Base-by-base conservation (phyloP, 2,797 vertebrate genomes). In the Choloepus didactylus region DNA sequence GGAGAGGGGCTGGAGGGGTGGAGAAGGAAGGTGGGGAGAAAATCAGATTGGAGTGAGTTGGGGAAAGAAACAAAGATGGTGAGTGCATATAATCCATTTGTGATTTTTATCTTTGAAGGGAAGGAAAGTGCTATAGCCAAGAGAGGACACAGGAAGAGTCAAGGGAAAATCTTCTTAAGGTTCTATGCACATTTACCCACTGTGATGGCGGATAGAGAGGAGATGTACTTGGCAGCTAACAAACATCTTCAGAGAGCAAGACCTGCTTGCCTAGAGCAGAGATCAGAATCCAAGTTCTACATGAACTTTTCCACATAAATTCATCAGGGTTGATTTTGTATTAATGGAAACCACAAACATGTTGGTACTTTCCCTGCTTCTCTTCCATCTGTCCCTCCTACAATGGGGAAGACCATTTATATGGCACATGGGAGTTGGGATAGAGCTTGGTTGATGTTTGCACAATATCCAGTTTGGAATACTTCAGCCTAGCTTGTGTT, bases 361-460 rank as follows among this genome's bases (percentile, higher is more conserved):
- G 38, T 62, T 82, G 38, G 10, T 15, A 19, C 73, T 70, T 70
- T 2, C 27, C 29, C 16, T 51, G 19, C 5, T 29, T 62, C 70
- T 81, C 44, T 49, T 62, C 38, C 25, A 0, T 49, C 9, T 11
- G 21, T 44, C 86, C 49, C 21, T 29, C 1, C n/a, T 18, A 1
- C 23, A 67, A 12, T 3, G 0, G 66, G 18, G 25, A 92, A 16
- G 38, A 46, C 59, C 1, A 0, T 56, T 21, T 21, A 5, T 31
- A 9, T 0, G 0, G 35, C 41, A 2, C 12, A 1, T 38, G 41
- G 46, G n/a, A 54, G 66, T 44, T 6, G 16, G 19, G 2, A 1
- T 14, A 23, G 35, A 6, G 35, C 8, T 31, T 29, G 11, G 62
- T 38, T 31, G 89, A 41, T 11, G 27, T 56, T 12, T 64, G 29